Base-by-base conservation (phyloP, 2,113 vertebrate species). In the Pollimyrus isidori region DNA sequence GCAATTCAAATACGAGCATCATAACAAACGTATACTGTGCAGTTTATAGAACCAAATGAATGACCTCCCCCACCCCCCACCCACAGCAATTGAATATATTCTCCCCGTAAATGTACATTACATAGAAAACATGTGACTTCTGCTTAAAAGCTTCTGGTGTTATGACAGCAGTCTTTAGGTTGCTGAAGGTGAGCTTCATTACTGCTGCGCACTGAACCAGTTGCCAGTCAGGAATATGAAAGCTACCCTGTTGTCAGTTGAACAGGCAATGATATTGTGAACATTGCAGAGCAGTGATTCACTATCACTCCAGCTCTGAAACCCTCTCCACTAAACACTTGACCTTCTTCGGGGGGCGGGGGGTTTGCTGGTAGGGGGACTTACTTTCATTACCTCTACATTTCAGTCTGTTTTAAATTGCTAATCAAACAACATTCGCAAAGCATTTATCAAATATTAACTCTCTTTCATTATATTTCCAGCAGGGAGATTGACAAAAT, bases 201-300 rank as follows among this genome's bases (percentile, higher is more conserved):
- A 92, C 89, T 90, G 88, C 80, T 92, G 88, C 88, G 87, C 89
- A 83, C 39, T 91, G 93, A 94, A 94, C 92, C 91, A 90, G 86
- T 92, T 92, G 92, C 92, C 93, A 90, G 92, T 92, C 93, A 93
- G 88, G 92, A 94, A 94, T 93, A 93, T 93, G 91, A 94, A 93
- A 94, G 93, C 90, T 92, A 91, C 93, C 90, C 90, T 92, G 26
- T 50, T 93, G 92, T 94, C 93, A 92, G 93, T 92, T 90, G 89
- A 91, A 91, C 92, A 93, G 88, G 92, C 87, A 95, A 92, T 93
- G 90, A 92, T 91, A 92, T 90, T 90, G 91, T 92, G 92, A 90
- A 92, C 91, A 76, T 92, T 92, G 90, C 92, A 93, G 90, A 93
- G 92, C n/a, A 88, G 91, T 93, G 93, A 93, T 92, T 94, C 92